Evolutionary conservation across 1,140 invertebrate species (phyloP), one percentile per base, ranked within the genome.

Genomic region (Lordiphosa stackelbergi): DNA sequence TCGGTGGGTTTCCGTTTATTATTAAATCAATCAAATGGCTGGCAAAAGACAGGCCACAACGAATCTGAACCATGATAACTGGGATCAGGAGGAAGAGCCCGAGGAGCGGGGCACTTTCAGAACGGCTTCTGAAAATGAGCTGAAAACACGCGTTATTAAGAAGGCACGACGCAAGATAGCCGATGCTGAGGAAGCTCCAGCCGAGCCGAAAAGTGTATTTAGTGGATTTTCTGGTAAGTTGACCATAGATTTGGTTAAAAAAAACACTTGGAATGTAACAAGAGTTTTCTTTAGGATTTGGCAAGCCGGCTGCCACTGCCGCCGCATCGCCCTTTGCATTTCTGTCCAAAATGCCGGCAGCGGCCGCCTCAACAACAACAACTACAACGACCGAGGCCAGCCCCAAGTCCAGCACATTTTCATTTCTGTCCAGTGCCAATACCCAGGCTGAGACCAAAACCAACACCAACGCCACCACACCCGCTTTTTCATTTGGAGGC

Each of bases 41-140:
- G 84, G 83, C 34, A 98, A 98, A 89, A 89, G 96, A 63, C 87
- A 87, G 66, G 95, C 96, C 37, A 91, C 91, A 9, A 91, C 89
- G 34, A 93, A 97, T 54, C 88, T 98, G 54, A 97, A 94, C 86
- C 94, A 95, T 78, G 93, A 95, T n/a, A 97, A 97, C 88, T 97
- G 95, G 95, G 92, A 97, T 84, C 88, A 93, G 22, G 95, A 96
- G 65, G 94, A 96, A n/a, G 90, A 92, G 69, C 90, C 91, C 35
- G 94, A 96, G 88, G 93, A 95, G 66, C 90, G 91, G 58, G 94
- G 94, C 13, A 90, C 86, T 48, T 96, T 95, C 86, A 88, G 89
- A 70, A 90, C 90, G 72, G 95, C 95, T 5, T 53, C 92, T 0
- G 89, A 92, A 37, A 92, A 95, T 43, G 89, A 92, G 53, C 83